Evolutionary conservation across 2,888 invertebrate genomes (phyloP).

Genomic region (Digitonthophagus gazella): DNA sequence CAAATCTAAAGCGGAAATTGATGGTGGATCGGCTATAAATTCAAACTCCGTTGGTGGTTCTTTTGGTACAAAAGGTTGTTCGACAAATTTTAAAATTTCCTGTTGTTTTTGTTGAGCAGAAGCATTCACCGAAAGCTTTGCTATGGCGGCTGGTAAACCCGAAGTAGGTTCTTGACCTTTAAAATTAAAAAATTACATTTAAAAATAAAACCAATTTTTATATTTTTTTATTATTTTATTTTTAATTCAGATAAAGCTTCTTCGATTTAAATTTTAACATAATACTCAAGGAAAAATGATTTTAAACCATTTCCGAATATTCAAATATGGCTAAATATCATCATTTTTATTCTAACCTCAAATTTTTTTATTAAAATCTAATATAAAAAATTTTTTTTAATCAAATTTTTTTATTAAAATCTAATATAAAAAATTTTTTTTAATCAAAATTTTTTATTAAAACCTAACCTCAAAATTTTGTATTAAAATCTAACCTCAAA

Average conservation of each 20-base stretch:
- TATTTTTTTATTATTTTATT: constrained; percentile 6
- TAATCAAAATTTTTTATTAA: constrained; percentile 13
- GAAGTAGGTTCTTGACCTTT: constrained; percentile 51
- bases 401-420: constrained; percentile 10
- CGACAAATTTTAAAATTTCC: constrained; percentile 81
- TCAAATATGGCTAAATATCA: constrained; percentile 49
- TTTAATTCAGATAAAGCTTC: constrained; percentile 40
- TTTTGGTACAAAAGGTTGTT: constrained; percentile 84
- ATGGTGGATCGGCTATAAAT: constrained; percentile 96
- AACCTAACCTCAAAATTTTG: not conserved
- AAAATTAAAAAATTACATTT: constrained; percentile 16
- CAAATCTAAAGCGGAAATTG: constrained; percentile 96
- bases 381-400: too few relatives aligned
- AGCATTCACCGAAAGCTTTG: constrained; percentile 65
- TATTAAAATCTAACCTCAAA: constrained; percentile 32
- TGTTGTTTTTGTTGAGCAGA: constrained; percentile 84
- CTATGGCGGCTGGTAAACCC: constrained; percentile 52
- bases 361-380: constrained; percentile 6
- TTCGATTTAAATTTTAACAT: constrained; percentile 37
- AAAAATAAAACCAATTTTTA: constrained; percentile 1
- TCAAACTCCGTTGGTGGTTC: constrained; percentile 92
- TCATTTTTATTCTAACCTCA: constrained; percentile 35
- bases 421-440: constrained; percentile 4
- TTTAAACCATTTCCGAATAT: constrained; percentile 40
- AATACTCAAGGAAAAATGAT: constrained; percentile 43